A percentile compares a stretch with the other conserved stretches of the same genome.
These are phyloP conservation scores for Agrochola lota DNA, from an alignment of 2,888 invertebrate species.

Conservation along the genomic window DNA sequence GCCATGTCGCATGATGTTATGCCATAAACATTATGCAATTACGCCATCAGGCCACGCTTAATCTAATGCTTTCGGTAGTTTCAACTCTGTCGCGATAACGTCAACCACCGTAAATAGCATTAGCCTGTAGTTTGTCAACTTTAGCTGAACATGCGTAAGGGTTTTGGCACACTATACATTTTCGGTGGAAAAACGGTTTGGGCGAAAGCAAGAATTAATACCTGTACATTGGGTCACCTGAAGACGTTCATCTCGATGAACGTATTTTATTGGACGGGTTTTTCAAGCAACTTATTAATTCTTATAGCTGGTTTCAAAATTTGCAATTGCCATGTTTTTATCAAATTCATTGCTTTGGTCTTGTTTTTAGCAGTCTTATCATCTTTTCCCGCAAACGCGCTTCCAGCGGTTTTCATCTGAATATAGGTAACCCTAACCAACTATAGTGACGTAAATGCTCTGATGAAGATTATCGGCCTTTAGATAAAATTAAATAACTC, in stretches of 20 bases:
- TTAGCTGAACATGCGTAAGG: conserved; percentile 79
- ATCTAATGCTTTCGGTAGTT: conserved; percentile 84
- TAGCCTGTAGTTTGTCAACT: conserved; percentile 82
- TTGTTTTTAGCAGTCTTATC: conserved; percentile 4
- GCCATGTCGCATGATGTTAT: conserved; percentile 57
- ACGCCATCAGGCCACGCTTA: conserved; percentile 70
- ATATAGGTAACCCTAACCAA: conserved; percentile 53
- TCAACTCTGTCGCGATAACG: conserved; percentile 83
- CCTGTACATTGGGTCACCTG: background rate
- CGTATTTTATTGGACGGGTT: background rate
- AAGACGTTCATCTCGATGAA: background rate
- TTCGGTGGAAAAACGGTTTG: background rate
- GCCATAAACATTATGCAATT: conserved; percentile 71
- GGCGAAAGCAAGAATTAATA: background rate
- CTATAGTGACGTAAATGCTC: conserved; percentile 79
- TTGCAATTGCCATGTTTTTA: background rate
- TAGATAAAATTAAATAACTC: conserved; percentile 77
- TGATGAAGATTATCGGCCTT: conserved; percentile 81
- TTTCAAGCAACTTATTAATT: conserved; percentile 8
- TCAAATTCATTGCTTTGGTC: conserved; percentile 10
- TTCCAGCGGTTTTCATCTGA: conserved; percentile 4
- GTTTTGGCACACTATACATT: conserved; percentile 29
- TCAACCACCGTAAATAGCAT: conserved; percentile 84
- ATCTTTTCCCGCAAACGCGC: background rate
- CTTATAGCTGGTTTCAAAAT: background rate